Base-by-base conservation (phyloP, 1,140 invertebrate genomes). In the Trachymyrmex septentrionalis region DNA sequence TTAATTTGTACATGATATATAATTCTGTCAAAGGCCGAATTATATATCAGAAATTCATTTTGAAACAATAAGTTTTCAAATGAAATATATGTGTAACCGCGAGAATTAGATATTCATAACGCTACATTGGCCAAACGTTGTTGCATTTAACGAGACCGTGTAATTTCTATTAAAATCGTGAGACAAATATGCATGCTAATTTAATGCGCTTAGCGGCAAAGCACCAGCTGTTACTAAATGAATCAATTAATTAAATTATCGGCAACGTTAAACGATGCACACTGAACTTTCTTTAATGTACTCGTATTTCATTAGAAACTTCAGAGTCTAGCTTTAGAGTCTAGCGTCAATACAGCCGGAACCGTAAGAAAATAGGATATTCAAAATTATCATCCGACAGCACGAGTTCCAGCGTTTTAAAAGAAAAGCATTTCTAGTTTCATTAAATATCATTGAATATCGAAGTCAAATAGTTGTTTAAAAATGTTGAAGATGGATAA, bases 191-290 rank as follows among this genome's bases (percentile, higher is more conserved):
- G 48, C 55, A 9, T 59, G 44, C 76, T 86, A 89, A 89, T 89
- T 73, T 75, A 30, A 77, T 50, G 76, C 64, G 63, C 48, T 64
- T 75, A 38, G 27, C 21, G 10, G 55, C 69, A 55, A 61, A 84
- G 80, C 80, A 34, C 19, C 80, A 44, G 55, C 69, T 66, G 76
- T 72, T 89, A 67, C 30, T 77, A 78, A 80, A 88, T 72, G 87
- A 73, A 88, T 85, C 80, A 76, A 86, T 90, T 90, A 90, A 90
- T 67, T 30, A 77, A 89, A 86, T 89, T 90, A 90, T 89, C 77
- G 71, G n/a, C 16, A 59, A 64, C 50, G 61, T 89, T 90, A 89
- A 89, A 59, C 85, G 57, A 77, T 67, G 66, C 73, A 27, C 59
- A 73, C 12, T n/a, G 14, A 61, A 78, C 63, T 89, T 55, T 38